phyloP scores from a whole-genome alignment of 1,140 invertebrate genomes.

The Oryzaephilus surinamensis region DNA sequence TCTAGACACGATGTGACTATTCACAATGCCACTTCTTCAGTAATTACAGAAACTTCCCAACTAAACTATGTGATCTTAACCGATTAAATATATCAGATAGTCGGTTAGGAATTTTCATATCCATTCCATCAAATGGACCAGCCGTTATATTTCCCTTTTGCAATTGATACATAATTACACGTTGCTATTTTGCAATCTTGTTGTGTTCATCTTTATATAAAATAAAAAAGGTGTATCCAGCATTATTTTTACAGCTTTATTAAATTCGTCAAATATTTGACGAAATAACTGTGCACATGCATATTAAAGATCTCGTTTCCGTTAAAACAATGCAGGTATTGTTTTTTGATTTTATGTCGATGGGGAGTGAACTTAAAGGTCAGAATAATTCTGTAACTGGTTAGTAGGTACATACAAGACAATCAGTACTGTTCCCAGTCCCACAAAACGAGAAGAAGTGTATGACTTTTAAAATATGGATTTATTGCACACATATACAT shows the following conservation, averaged over 20 bases:
- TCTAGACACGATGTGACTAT: conserved; percentile 13
- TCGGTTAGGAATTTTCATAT: too few species aligned
- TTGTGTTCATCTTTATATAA: too few species aligned
- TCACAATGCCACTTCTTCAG: conserved; percentile 21
- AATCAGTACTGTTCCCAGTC: conserved; percentile 18
- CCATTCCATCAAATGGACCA: too few species aligned
- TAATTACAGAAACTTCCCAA: conserved; percentile 24
- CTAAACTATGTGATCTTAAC: too few species aligned
- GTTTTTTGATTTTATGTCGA: conserved; percentile 7
- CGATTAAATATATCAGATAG: too few species aligned
- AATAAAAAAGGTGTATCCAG: too few species aligned
- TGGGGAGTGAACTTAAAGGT: conserved; percentile 14
- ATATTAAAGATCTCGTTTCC: conserved; percentile 20
- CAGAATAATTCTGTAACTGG: conserved; percentile 8
- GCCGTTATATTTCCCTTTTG: too few species aligned
- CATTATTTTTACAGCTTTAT: too few species aligned
- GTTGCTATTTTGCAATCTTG: too few species aligned
- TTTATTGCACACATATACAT: conserved; percentile 31
- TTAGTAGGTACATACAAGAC: conserved; percentile 4
- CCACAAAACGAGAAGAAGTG: conserved; percentile 19
- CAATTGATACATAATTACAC: too few species aligned
- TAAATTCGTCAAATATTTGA: too few species aligned
- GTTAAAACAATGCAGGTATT: conserved; percentile 19
- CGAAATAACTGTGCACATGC: too few species aligned
- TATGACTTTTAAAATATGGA: conserved; percentile 28